A percentile compares a stretch with the other conserved stretches of the same genome.
Evolutionary conservation across 2,888 invertebrate genomes (phyloP).

Genomic region (Latheticus oryzae): DNA sequence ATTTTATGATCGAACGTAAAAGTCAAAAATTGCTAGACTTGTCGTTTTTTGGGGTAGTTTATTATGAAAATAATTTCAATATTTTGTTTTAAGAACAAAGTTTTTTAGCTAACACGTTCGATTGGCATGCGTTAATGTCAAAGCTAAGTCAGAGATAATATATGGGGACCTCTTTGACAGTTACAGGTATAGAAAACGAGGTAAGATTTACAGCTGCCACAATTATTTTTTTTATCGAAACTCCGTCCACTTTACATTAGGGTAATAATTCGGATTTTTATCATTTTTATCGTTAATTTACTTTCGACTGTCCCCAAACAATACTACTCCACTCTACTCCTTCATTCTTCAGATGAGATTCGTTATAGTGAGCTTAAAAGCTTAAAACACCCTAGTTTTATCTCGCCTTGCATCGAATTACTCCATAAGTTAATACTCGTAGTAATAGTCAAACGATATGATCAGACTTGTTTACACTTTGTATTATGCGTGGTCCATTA

Average conservation of each 20-base stretch:
- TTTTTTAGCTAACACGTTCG: constrained; percentile 45
- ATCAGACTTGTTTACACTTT: constrained; percentile 45
- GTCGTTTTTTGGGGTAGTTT: constrained; percentile 47
- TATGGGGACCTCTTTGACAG: constrained; percentile 58
- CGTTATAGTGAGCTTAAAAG: constrained; percentile 13
- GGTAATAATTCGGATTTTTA: constrained; percentile 25
- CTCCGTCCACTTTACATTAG: constrained; percentile 26
- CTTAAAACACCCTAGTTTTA: constrained; percentile 36
- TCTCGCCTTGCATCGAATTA: constrained; percentile 30
- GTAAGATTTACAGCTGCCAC: constrained; percentile 60
- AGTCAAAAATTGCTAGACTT: constrained; percentile 42
- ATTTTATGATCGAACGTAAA: constrained; percentile 36
- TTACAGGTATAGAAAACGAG: constrained; percentile 59
- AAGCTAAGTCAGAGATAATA: constrained; percentile 57
- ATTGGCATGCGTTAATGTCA: constrained; percentile 61
- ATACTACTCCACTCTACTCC: constrained; percentile 17
- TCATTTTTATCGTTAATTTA: constrained; percentile 36
- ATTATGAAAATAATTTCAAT: constrained; percentile 30
- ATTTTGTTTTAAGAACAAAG: constrained; percentile 16
- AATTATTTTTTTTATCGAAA: constrained; percentile 54
- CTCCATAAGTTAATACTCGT: constrained; percentile 36
- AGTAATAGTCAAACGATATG: constrained; percentile 39
- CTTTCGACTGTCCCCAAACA: constrained; percentile 21
- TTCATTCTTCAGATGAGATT: constrained; percentile 17
- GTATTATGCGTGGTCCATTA: constrained; percentile 46